Percentiles rank a stretch among this genome's conserved stretches.
Evolutionary conservation across 1,140 invertebrate genomes (phyloP).

Genomic region (Pseudomyrmex pallidus): DNA sequence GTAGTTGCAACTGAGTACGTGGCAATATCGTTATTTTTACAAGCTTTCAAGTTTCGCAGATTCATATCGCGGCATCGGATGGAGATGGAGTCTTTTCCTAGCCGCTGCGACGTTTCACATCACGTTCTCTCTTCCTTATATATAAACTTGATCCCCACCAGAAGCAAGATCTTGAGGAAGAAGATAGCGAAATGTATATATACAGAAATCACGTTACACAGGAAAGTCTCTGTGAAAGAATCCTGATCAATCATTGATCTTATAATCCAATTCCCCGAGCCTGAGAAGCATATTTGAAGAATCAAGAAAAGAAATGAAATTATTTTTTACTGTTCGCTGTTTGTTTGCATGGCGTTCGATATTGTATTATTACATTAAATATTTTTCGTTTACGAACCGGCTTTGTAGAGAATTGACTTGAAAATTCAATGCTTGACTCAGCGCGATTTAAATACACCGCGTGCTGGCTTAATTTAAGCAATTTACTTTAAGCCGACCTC

Average conservation of each 20-base stretch:
- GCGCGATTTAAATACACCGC: conserved; percentile 20
- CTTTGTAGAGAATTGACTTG: not conserved
- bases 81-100: no score
- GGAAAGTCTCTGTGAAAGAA: not conserved
- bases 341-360: not conserved
- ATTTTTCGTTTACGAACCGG: not conserved
- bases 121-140: not conserved
- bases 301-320: not conserved
- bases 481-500: conserved; percentile 6
- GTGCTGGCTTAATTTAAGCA: conserved; percentile 25
- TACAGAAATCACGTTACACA: not conserved
- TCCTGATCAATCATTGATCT: not conserved
- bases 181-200: not conserved
- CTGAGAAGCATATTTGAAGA: not conserved
- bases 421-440: not conserved
- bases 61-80: not conserved
- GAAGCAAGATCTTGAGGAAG: not conserved
- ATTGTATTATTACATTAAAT: not conserved
- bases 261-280: not conserved
- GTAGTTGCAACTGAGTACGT: not conserved
- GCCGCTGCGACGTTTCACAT: not conserved
- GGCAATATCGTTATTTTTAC: not conserved
- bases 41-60: conserved; percentile 1
- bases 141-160: not conserved
- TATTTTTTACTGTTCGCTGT: not conserved